Percentiles rank a stretch among this genome's conserved stretches.
Evolutionary conservation across 2,113 vertebrate genomes (phyloP).

Genomic region (Hylia prasina): DNA sequence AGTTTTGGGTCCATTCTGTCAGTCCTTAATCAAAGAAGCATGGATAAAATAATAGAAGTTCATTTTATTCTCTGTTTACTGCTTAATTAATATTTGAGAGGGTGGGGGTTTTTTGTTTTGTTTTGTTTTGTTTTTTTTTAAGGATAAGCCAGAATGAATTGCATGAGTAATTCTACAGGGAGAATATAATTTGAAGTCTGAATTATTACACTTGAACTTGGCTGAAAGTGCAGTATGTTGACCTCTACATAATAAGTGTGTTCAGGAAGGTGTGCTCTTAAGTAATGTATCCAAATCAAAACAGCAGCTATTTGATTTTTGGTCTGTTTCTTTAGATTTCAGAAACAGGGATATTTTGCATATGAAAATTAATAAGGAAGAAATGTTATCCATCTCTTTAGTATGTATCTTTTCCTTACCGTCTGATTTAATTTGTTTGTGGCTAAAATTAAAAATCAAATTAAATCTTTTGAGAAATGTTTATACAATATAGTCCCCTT

Average conservation of each 20-base stretch:
- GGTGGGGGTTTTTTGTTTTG: not conserved
- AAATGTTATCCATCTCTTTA: not conserved
- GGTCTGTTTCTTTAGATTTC: not conserved
- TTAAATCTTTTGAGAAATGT: not conserved
- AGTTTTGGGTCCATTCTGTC: conserved; percentile 10
- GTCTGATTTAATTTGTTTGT: not conserved
- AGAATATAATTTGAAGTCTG: not conserved
- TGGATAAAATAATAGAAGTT: not conserved
- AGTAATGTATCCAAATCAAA: not conserved
- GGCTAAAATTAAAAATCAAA: not conserved
- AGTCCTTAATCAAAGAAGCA: conserved; percentile 24
- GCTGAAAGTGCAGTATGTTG: not conserved
- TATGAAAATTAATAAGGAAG: not conserved
- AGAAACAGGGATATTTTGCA: not conserved
- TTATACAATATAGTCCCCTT: not conserved
- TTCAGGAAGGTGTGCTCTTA: not conserved
- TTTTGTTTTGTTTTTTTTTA: not conserved
- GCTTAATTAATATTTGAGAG: not conserved
- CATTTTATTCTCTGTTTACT: not conserved
- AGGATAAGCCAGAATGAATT: not conserved
- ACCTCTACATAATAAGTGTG: not conserved
- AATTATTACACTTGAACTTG: not conserved
- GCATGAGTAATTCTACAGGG: not conserved
- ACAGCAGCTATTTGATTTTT: not conserved
- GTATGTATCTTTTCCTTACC: not conserved